Evolutionary conservation across 2,113 vertebrate genomes (phyloP), one percentile per base, ranked within the genome.

Genomic region (Pipa parva): DNA sequence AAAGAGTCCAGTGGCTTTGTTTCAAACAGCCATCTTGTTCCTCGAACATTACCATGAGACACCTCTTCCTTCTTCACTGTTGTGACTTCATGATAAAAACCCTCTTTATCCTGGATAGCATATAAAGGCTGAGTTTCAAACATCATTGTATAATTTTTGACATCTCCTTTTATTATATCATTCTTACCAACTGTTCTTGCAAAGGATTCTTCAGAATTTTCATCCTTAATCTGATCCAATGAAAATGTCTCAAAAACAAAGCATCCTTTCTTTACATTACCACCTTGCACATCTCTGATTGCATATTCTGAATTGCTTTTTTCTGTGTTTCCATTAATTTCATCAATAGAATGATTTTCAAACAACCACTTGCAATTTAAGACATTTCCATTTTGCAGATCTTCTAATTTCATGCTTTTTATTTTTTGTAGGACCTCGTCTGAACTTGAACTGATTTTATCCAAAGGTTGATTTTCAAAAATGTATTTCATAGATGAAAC

Each of bases 51-150:
- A 55, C 93, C 93, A 17, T 87, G 83, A 56, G 86, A 84, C 11
- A 92, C 83, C 45, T 95, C 93, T 74, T 97, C 91, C 31, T 93
- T 95, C 70, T 90, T 92, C 63, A 97, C 90, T 39, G 92, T 97
- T 48, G 92, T 95, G 22, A 97, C 92, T 79, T 97, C 92, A 24
- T 95, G 93, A 73, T 90, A 95, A 83, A 82, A 77, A 0, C 94
- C 94, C 75, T 93, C 92, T 79, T 83, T 85, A 80, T 97, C 94
- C 76, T 87, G 89, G 75, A 97, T 93, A 27, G 94, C 92, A 68
- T 95, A 95, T 20, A 95, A 89, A 8, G 93, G 91, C 72, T 92
- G 88, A 27, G 88, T 92, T 88, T 97, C 94, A 85, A 95, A 95
- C 76, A 94, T 85, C 87, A 92, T 91, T 46, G 87, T 90, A 65